Conservation (phyloP, 2,113 vertebrate genomes). For the Andinoacara biseriatus region DNA sequence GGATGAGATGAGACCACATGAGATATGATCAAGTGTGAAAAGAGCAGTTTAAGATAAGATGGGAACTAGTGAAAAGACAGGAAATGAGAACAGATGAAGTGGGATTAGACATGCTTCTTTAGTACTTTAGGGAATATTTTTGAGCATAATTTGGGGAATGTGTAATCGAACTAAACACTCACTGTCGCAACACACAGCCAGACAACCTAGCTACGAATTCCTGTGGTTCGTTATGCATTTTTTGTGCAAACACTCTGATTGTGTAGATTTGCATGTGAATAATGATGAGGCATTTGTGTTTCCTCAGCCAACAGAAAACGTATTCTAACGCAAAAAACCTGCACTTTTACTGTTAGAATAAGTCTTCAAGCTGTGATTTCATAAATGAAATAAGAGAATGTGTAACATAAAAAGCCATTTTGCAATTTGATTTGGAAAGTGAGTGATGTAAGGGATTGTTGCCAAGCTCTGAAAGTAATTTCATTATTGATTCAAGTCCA, state of each 20-base stretch:
- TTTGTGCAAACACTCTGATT: not conserved
- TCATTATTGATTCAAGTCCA: slow-evolving; percentile 21
- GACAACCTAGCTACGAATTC: not conserved
- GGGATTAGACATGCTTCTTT: slow-evolving; percentile 7
- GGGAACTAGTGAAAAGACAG: not conserved
- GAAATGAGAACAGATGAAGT: not conserved
- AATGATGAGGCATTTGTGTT: not conserved
- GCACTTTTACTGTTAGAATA: not conserved
- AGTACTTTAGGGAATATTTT: not conserved
- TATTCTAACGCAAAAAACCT: not conserved
- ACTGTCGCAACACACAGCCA: not conserved
- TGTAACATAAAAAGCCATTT: slow-evolving; percentile 19
- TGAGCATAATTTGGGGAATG: not conserved
- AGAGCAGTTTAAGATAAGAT: slow-evolving; percentile 2
- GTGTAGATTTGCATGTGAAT: not conserved
- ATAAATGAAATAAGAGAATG: slow-evolving; percentile 33
- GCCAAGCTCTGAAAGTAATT: slow-evolving; percentile 45
- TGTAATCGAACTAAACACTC: not conserved
- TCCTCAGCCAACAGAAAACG: not conserved
- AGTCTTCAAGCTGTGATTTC: slow-evolving; percentile 22
- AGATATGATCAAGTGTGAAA: not conserved
- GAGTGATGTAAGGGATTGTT: slow-evolving; percentile 19
- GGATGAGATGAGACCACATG: not conserved
- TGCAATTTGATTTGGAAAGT: slow-evolving; percentile 22
- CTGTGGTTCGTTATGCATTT: not conserved